phyloP scores from a whole-genome alignment of 2,888 invertebrate genomes.

The Coelogynopora nodosa region DNA sequence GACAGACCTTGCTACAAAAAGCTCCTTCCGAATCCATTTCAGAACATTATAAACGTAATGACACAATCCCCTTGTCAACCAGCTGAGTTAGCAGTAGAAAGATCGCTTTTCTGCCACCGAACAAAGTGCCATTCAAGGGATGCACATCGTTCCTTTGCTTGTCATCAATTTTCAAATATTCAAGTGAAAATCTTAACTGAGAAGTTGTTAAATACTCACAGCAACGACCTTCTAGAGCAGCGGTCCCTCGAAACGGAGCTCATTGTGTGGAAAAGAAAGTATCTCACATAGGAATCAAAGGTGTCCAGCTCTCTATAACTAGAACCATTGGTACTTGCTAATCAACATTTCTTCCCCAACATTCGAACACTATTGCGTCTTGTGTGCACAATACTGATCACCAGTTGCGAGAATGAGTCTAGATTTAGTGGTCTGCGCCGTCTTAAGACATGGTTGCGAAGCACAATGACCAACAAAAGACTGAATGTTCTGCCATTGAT shows the following conservation, averaged over 20 bases:
- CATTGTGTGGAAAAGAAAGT: neutral
- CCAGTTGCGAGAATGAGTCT: neutral
- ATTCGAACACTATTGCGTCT: neutral
- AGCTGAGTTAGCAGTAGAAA: neutral
- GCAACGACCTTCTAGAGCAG: neutral
- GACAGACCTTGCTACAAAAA: neutral
- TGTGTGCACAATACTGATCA: neutral
- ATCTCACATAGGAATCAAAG: neutral
- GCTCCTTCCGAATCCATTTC: neutral
- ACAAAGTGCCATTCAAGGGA: neutral
- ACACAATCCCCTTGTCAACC: neutral
- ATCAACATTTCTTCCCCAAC: neutral
- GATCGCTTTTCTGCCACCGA: neutral
- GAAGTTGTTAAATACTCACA: neutral
- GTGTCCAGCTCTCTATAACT: neutral
- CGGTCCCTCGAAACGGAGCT: neutral
- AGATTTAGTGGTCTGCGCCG: neutral
- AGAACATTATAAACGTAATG: neutral
- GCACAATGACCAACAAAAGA: neutral
- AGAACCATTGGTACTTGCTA: neutral
- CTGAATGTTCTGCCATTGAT: no score
- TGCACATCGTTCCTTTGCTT: neutral
- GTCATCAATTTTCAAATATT: neutral
- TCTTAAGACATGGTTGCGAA: neutral
- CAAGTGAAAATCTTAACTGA: neutral